These are phyloP conservation scores for Sciurus niger DNA, from an alignment of 2,113 vertebrate species.

Conservation along the genomic window DNA sequence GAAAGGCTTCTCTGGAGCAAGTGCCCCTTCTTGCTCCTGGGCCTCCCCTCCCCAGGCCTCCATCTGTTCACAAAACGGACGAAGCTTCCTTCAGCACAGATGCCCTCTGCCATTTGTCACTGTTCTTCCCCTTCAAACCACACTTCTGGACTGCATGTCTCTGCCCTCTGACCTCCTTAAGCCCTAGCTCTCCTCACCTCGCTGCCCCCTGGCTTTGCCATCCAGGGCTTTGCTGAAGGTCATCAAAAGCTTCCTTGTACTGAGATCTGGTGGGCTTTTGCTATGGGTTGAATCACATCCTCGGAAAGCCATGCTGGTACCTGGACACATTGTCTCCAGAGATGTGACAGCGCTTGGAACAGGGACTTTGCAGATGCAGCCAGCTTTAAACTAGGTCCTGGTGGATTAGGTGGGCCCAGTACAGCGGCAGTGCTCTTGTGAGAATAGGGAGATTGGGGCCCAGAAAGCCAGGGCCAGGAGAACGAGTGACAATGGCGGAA, in stretches of 20 bases:
- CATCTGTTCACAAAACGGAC: background rate
- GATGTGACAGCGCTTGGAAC: background rate
- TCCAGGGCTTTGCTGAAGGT: background rate
- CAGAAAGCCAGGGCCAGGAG: background rate
- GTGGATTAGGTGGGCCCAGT: too few relatives aligned
- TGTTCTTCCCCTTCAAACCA: background rate
- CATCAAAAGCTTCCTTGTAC: fast-evolving
- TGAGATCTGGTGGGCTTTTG: background rate
- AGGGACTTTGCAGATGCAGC: background rate
- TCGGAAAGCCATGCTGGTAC: fast-evolving
- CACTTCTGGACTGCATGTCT: too few relatives aligned
- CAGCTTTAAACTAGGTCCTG: fast-evolving
- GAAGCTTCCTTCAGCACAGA: too few relatives aligned
- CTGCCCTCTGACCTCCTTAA: background rate
- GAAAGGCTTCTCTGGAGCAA: too few relatives aligned
- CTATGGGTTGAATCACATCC: background rate
- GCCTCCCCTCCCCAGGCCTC: background rate
- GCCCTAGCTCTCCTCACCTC: fast-evolving
- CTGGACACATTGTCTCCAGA: fast-evolving
- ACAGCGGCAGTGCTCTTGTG: fast-evolving
- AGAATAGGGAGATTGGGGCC: background rate
- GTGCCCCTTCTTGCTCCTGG: too few relatives aligned
- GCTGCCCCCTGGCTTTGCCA: background rate
- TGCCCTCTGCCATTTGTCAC: background rate
- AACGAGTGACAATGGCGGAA: fast-evolving